A percentile compares a stretch with the other conserved stretches of the same genome.
Evolutionary conservation across 2,113 vertebrate genomes (phyloP).

Genomic region (Dipodomys ordii): DNA sequence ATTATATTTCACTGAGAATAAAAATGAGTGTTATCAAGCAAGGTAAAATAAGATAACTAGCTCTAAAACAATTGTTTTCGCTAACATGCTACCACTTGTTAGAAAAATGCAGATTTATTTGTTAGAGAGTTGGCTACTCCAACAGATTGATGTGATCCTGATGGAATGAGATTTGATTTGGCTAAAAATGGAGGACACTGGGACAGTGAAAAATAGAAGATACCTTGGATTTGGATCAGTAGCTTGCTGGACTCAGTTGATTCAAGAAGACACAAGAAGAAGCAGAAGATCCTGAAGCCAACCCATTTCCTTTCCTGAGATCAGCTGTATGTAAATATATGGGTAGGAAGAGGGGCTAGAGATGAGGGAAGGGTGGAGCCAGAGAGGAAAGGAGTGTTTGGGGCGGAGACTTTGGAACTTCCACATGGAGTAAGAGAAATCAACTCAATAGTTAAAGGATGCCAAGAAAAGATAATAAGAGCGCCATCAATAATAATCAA

Average conservation of each 20-base stretch:
- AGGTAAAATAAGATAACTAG: background rate
- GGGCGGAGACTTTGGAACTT: background rate
- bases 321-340: background rate
- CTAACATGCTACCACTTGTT: background rate
- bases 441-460: background rate
- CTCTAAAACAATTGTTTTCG: background rate
- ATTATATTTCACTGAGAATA: background rate
- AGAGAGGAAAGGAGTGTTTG: background rate
- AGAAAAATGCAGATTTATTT: background rate
- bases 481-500: background rate
- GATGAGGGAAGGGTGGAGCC: background rate
- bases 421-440: background rate
- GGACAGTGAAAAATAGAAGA: background rate
- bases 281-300: background rate
- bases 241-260: background rate
- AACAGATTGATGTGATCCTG: background rate
- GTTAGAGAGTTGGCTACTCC: background rate
- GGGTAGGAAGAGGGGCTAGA: background rate
- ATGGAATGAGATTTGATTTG: background rate
- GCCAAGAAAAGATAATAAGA: background rate
- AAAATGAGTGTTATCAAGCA: background rate
- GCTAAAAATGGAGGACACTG: background rate
- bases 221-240: background rate
- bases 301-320: background rate
- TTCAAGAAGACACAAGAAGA: constrained; percentile 29